Evolutionary conservation across 2,797 vertebrate species (phyloP).

Genomic region (Corythornis leucogaster): DNA sequence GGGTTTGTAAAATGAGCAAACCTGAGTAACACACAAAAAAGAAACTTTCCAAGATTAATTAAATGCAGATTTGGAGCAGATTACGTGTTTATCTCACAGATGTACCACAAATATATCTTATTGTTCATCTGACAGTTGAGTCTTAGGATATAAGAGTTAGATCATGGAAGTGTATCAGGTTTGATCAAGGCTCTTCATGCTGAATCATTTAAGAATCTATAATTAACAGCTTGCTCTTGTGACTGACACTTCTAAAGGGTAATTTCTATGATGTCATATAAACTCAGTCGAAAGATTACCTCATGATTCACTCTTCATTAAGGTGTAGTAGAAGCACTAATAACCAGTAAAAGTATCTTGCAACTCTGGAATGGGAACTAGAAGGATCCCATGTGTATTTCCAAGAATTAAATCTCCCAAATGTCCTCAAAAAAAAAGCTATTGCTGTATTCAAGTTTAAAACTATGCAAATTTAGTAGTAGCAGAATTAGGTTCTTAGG

Average conservation of each 20-base stretch:
- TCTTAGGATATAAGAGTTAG: background rate
- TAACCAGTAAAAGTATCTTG: background rate
- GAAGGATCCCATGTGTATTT: background rate
- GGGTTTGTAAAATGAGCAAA: background rate
- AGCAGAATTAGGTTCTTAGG: background rate
- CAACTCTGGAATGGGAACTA: background rate
- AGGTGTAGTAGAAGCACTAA: background rate
- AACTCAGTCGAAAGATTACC: background rate
- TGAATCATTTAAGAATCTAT: background rate
- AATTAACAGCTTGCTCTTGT: background rate
- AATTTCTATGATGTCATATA: background rate
- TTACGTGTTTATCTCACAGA: background rate
- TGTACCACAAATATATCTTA: background rate
- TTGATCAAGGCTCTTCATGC: background rate
- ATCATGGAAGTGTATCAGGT: background rate
- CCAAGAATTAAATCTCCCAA: background rate
- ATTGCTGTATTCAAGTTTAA: background rate
- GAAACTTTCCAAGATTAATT: background rate
- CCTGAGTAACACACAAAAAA: background rate
- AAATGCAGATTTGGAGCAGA: background rate
- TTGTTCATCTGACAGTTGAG: background rate
- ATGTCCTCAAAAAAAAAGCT: background rate
- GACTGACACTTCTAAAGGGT: background rate
- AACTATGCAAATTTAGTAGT: fast-evolving
- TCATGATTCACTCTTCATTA: background rate